Conservation (phyloP, 2,888 invertebrate genomes). For the Dermolepida albohirtum region DNA sequence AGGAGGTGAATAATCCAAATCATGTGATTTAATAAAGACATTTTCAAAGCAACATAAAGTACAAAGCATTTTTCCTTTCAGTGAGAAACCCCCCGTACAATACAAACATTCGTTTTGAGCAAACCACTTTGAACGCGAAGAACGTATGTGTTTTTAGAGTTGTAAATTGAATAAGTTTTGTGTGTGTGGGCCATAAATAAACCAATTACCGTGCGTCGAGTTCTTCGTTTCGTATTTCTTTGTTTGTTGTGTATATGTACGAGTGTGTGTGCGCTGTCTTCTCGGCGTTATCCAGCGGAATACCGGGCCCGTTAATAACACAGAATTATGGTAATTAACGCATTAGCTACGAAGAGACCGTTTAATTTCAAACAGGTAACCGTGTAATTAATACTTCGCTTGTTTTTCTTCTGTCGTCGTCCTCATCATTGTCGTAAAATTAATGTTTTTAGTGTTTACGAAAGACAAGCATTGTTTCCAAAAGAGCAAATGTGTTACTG, state of each 20-base stretch:
- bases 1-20: too few relatives aligned
- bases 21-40: too few relatives aligned
- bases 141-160: slow-evolving; percentile 10
- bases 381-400: slow-evolving; percentile 23
- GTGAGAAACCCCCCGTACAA: too few relatives aligned
- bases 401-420: slow-evolving; percentile 11
- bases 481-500: too few relatives aligned
- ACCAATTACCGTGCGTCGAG: slow-evolving; percentile 25
- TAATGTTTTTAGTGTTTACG: too few relatives aligned
- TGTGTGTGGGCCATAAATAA: slow-evolving; percentile 29
- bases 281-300: slow-evolving; percentile 5
- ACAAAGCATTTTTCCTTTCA: too few relatives aligned
- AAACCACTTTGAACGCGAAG: too few relatives aligned
- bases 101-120: too few relatives aligned
- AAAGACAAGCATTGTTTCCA: too few relatives aligned
- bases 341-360: slow-evolving; percentile 21
- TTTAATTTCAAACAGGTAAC: slow-evolving; percentile 23
- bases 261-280: background rate
- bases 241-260: background rate
- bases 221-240: slow-evolving; percentile 22
- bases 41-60: too few relatives aligned
- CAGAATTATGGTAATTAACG: slow-evolving; percentile 30
- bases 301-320: slow-evolving; percentile 21
- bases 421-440: too few relatives aligned
- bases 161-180: slow-evolving; percentile 29